Conservation (phyloP, 2,888 invertebrate genomes). For the Eristalis arbustorum region DNA sequence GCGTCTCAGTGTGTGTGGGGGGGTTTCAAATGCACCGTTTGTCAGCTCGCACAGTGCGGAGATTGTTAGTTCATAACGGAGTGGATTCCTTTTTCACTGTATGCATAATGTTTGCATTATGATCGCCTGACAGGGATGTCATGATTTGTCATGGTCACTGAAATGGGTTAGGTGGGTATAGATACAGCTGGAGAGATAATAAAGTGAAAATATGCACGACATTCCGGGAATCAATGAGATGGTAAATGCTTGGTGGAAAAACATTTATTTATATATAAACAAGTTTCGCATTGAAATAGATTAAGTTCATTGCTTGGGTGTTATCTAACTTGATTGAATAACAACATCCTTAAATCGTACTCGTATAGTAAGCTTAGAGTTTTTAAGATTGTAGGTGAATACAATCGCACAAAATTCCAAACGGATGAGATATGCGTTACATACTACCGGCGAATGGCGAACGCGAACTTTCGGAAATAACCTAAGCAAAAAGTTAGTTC, state of each 20-base stretch:
- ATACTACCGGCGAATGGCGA: no score
- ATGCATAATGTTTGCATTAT: conserved; percentile 48
- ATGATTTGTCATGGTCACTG: conserved; percentile 31
- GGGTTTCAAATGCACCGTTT: conserved; percentile 59
- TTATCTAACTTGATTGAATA: no score
- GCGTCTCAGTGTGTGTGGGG: conserved; percentile 6
- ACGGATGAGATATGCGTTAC: no score
- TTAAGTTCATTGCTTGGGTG: neutral
- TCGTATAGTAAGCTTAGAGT: no score
- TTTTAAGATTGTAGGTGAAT: no score
- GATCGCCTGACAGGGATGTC: conserved; percentile 35
- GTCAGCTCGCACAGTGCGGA: conserved; percentile 33
- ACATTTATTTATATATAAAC: neutral
- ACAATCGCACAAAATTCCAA: no score
- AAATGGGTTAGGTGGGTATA: neutral
- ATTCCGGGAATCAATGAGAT: neutral
- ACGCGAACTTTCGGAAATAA: no score
- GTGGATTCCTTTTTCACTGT: conserved; percentile 57
- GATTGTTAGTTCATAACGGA: conserved; percentile 56
- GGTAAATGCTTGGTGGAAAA: neutral
- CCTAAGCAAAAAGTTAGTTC: no score
- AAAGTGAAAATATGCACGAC: neutral
- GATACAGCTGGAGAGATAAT: neutral
- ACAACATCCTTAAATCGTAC: no score
- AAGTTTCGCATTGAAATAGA: neutral